Conservation (phyloP, 2,113 vertebrate species). For the Romanogobio albipinnatus region DNA sequence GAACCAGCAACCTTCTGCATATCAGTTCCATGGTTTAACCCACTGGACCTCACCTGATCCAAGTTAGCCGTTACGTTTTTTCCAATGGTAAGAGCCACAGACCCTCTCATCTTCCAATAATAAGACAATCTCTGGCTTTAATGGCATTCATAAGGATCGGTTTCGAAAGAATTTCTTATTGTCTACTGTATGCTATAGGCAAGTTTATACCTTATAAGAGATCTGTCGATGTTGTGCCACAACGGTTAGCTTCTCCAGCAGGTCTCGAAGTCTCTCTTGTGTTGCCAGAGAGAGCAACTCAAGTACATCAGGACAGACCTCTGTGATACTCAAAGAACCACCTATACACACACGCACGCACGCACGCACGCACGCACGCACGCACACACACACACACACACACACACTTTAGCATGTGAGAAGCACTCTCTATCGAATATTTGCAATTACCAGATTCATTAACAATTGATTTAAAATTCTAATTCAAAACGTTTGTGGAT, state of each 20-base stretch:
- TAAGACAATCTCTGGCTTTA: too few relatives aligned
- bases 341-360: conserved; percentile 43
- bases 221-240: conserved; percentile 49
- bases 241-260: conserved; percentile 53
- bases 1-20: too few relatives aligned
- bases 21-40: too few relatives aligned
- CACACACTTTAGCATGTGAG: neutral
- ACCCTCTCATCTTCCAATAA: too few relatives aligned
- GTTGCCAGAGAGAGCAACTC: conserved; percentile 54
- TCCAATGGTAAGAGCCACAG: too few relatives aligned
- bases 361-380: too few relatives aligned
- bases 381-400: neutral
- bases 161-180: neutral
- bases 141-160: neutral
- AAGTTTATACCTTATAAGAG: conserved; percentile 43
- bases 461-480: neutral
- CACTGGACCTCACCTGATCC: neutral
- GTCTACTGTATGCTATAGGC: neutral
- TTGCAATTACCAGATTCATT: neutral
- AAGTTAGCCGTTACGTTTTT: too few relatives aligned
- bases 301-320: conserved; percentile 52
- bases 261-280: conserved; percentile 52
- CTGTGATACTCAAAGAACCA: conserved; percentile 35
- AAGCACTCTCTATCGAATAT: neutral
- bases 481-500: neutral